These are phyloP conservation scores for Karalla daura DNA, from an alignment of 2,797 vertebrate genomes.

Conservation along the genomic window DNA sequence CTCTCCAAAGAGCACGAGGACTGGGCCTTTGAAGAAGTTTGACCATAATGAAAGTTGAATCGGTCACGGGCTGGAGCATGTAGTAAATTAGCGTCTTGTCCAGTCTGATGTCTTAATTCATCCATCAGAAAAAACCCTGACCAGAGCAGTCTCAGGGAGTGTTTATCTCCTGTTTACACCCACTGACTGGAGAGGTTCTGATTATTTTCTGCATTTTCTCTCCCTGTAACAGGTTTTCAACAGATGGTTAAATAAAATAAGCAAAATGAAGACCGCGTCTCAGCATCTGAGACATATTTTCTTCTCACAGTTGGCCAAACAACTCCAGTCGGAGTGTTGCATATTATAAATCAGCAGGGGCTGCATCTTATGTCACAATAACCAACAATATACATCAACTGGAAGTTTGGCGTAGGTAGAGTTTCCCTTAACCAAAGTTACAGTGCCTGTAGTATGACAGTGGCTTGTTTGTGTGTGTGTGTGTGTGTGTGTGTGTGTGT, in stretches of 20 bases:
- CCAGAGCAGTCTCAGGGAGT: neutral
- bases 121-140: neutral
- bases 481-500: slow-evolving; percentile 8
- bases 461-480: slow-evolving; percentile 28
- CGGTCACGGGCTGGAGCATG: no score
- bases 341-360: neutral
- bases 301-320: neutral
- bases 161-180: neutral
- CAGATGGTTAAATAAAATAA: slow-evolving; percentile 1
- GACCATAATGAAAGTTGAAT: neutral
- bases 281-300: neutral
- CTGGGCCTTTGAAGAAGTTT: no score
- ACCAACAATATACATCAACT: neutral
- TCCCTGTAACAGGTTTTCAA: neutral
- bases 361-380: neutral
- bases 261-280: neutral
- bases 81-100: no score
- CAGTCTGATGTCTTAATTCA: neutral
- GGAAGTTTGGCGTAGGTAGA: slow-evolving; percentile 1
- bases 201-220: neutral
- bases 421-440: slow-evolving; percentile 26
- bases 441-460: slow-evolving; percentile 2
- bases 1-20: no score
- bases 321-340: neutral
- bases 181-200: neutral